These are phyloP conservation scores for Drosophila athabasca DNA, from an alignment of 1,140 invertebrate genomes.

Conservation along the genomic window DNA sequence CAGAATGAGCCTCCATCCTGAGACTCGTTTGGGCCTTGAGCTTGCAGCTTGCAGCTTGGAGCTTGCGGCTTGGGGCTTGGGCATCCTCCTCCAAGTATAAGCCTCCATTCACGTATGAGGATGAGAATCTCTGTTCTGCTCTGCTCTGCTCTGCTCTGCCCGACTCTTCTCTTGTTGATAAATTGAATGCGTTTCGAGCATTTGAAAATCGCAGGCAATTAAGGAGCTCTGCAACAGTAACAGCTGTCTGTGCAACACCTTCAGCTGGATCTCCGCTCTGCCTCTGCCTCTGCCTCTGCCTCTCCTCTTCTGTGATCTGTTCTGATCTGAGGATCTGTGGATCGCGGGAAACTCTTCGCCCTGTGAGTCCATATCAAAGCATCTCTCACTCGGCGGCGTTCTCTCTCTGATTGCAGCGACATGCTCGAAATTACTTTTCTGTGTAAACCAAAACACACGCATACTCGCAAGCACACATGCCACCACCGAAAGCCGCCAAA, in stretches of 20 bases:
- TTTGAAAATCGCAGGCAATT: conserved; percentile 78
- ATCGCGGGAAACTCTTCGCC: conserved; percentile 24
- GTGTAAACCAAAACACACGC: conserved; percentile 70
- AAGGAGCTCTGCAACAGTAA: conserved; percentile 38
- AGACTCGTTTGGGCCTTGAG: too few relatives aligned
- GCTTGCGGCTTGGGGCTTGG: too few relatives aligned
- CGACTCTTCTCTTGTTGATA: conserved; percentile 44
- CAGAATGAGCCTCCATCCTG: conserved; percentile 9
- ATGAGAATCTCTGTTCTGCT: too few relatives aligned
- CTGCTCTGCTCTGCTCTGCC: not conserved
- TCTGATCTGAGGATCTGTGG: conserved; percentile 1
- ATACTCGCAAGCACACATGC: conserved; percentile 19
- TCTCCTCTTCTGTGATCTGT: conserved; percentile 4
- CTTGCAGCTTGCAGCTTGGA: too few relatives aligned
- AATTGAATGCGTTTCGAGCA: conserved; percentile 72
- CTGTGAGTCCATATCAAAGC: conserved; percentile 62
- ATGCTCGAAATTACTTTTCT: conserved; percentile 80
- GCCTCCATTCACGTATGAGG: too few relatives aligned
- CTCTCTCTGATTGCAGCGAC: conserved; percentile 72
- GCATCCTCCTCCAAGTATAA: too few relatives aligned
- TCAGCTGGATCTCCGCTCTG: conserved; percentile 22
- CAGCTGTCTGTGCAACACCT: conserved; percentile 61
- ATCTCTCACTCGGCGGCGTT: conserved; percentile 64
- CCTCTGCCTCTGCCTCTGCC: too few relatives aligned
- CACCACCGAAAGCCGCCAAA: too few relatives aligned